Base-by-base conservation (phyloP, 2,888 invertebrate genomes). In the Acronicta psi region DNA sequence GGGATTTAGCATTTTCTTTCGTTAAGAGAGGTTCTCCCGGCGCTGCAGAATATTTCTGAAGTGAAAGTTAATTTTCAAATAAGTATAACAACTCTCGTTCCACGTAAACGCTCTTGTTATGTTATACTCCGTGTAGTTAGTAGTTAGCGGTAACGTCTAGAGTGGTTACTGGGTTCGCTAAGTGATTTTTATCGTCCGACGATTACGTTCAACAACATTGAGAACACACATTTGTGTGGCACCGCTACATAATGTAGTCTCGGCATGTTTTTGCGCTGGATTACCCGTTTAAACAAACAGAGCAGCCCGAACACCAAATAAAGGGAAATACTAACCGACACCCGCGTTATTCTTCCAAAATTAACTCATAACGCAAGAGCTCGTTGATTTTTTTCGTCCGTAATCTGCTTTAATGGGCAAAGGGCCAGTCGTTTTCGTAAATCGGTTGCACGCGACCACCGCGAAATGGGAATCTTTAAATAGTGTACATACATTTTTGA, bases 291-390 rank as follows among this genome's bases (percentile, higher is more conserved):
- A 91, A 90, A 91, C 89, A 92, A 92, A 91, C 90, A 87, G 83
- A 86, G 83, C 87, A 86, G 84, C 88, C 86, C 86, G 85, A 89
- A 89, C 88, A 84, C 89, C 88, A 92, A 93, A 93, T 91, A 93
- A 92, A 92, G 89, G 89, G 87, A 87, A 89, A 89, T 85, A 88
- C 88, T 89, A 90, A 91, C 92, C 88, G 80, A 83, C 87, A 82
- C 80, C 79, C 85, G 88, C 92, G 90, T 93, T 92, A 92, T 91
- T 93, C 92, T 92, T 93, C 89, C 92, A 89, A 92, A 93, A 94
- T 94, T 94, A 93, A 94, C 94, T 93, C 94, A 93, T 93, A 93
- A 92, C 90, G 89, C 90, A 90, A 91, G 90, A 88, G 90, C 85
- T 86, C 85, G 90, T 89, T 90, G 88, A 87, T 89, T 89, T 90